Base-by-base conservation (phyloP, 2,888 invertebrate species). In the Caenorhabditis sp. region DNA sequence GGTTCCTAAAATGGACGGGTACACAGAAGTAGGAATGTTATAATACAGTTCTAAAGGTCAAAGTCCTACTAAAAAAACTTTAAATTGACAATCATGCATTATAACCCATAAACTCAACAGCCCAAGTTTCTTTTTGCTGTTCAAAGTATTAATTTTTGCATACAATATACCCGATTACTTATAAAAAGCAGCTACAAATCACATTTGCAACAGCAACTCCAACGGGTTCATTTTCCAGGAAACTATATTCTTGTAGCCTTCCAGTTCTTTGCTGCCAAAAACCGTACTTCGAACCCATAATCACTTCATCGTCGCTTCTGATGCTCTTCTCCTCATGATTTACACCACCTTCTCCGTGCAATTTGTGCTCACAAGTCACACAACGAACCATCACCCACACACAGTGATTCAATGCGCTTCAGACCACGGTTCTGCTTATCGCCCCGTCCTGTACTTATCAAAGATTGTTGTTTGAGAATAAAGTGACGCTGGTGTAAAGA, bases 241-340 rank as follows among this genome's bases (percentile, higher is more conserved):
- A 22, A 68, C 68, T 68, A 58, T 22, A 56, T 50, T 22, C 68
- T 24, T 20, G 15, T 20, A 11, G 28, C 28, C 5, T 24, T 2
- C 22, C 15, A 20, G 70, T 71, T 44, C 71, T 71, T 40, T 71
- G 71, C 8, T 55, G 44, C 32, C 22, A 20, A 26, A 0, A 37
- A 55, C 1, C 18, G 22, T 40, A 28, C 15, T 55, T 37, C 32
- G 40, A 15, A 22, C 50, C 47, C 24, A 35, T 40, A 20, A 20
- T 3, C 18, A 18, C 18, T 9, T 47, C 18, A 20, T 20, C 18
- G 2, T 18, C 18, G 47, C 47, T 20, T 47, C 47, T n/a, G n/a
- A 50, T 72, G 72, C 72, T 72, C 65, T 32, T 50, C 37, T 72
- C 37, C 72, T 24, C 56, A 47, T 72, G 72, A 72, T 72, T 72